These are phyloP conservation scores for Fregata magnificens DNA, from an alignment of 2,113 vertebrate species.

Conservation along the genomic window DNA sequence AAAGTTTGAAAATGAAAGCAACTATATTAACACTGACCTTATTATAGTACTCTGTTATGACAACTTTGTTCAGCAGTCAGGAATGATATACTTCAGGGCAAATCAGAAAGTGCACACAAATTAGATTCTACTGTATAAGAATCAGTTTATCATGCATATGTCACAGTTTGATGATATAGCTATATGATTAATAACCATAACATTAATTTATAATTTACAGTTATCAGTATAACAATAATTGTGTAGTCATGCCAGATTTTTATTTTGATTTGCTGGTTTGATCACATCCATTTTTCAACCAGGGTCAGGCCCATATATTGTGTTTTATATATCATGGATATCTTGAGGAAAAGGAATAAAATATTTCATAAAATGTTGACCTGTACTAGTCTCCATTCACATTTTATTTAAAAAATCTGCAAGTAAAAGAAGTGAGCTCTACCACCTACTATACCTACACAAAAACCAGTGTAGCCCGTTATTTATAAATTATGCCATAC, in stretches of 20 bases:
- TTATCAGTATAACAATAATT: neutral
- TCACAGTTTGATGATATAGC: neutral
- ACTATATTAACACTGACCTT: neutral
- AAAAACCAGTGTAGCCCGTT: neutral
- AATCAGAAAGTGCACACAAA: neutral
- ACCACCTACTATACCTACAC: neutral
- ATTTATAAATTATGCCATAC: neutral
- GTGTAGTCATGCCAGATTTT: neutral
- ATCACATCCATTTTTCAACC: neutral
- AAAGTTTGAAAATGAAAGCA: neutral
- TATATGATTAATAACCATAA: conserved; percentile 10
- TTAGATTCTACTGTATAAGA: neutral
- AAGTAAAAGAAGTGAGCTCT: neutral
- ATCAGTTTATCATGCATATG: conserved; percentile 22
- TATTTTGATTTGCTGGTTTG: neutral
- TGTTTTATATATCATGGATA: neutral
- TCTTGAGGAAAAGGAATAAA: neutral
- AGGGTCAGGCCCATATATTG: neutral
- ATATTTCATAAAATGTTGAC: neutral
- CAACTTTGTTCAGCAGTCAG: neutral
- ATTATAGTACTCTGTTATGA: neutral
- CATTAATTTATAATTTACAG: conserved; percentile 1
- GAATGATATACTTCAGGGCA: neutral
- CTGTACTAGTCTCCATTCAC: neutral
- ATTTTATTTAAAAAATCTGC: neutral